phyloP scores from a whole-genome alignment of 2,797 vertebrate species.

The Acanthurus tractus region DNA sequence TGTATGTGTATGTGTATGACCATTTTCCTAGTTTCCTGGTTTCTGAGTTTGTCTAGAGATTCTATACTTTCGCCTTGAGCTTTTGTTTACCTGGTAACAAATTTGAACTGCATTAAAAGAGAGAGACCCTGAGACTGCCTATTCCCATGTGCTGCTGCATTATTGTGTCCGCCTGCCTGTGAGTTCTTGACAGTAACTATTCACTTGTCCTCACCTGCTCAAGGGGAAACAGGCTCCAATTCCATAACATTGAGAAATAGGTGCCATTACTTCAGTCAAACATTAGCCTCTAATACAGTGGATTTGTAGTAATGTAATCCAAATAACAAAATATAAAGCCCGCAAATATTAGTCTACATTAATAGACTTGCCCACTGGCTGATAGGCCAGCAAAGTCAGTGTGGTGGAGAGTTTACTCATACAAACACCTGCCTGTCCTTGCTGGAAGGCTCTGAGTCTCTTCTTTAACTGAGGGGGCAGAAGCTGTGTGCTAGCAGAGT shows the following conservation, averaged over 20 bases:
- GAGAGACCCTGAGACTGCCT: too few species aligned
- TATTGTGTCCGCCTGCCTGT: too few species aligned
- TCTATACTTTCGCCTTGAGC: too few species aligned
- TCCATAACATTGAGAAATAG: neutral
- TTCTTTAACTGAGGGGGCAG: conserved; percentile 98
- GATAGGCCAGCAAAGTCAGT: conserved; percentile 31
- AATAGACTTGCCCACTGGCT: conserved; percentile 4
- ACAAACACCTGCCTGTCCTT: conserved; percentile 92
- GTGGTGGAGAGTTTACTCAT: conserved; percentile 18
- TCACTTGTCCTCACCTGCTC: conserved; percentile 6
- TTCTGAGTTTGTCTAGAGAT: too few species aligned
- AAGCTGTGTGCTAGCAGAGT: conserved; percentile 94
- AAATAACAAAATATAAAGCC: conserved; percentile 34
- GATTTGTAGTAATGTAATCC: conserved; percentile 8
- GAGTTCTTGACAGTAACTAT: too few species aligned
- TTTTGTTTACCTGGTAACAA: too few species aligned
- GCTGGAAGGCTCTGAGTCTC: conserved; percentile 95
- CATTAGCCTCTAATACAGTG: neutral
- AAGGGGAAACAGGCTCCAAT: neutral
- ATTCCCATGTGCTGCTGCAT: too few species aligned
- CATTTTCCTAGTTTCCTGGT: too few species aligned
- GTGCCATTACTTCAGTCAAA: neutral
- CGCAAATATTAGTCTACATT: too few species aligned
- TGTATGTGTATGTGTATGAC: too few species aligned
- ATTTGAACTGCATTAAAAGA: too few species aligned